Evolutionary conservation across 2,113 vertebrate genomes (phyloP).

Genomic region (Eretmochelys imbricata): DNA sequence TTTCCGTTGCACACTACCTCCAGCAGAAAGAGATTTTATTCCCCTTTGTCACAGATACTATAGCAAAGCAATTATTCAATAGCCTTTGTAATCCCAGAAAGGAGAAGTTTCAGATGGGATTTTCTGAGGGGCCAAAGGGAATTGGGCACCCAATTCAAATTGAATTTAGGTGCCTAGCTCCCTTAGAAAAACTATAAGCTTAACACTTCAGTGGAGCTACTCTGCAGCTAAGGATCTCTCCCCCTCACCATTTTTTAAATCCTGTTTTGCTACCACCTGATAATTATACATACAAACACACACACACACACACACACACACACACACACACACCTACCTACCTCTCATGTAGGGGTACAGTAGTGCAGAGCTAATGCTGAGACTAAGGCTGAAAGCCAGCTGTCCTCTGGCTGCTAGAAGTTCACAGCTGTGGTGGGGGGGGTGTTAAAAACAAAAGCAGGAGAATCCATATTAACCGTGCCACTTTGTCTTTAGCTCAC

Average conservation of each 20-base stretch:
- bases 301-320: no score
- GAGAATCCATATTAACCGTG: not conserved
- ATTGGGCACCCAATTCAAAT: not conserved
- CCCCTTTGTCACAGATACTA: not conserved
- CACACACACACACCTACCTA: no score
- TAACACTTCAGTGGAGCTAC: not conserved
- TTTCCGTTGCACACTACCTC: not conserved
- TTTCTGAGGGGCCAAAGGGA: not conserved
- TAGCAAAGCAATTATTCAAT: not conserved
- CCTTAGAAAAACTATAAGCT: not conserved
- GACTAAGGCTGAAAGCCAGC: not conserved
- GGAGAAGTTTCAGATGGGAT: not conserved
- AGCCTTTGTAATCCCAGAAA: not conserved
- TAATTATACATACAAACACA: not conserved
- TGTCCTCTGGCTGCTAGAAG: not conserved
- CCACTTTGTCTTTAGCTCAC: not conserved
- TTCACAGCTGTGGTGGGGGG: not conserved
- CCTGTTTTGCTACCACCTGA: rapidly evolving
- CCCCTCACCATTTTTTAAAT: not conserved
- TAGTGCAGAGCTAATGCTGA: not conserved
- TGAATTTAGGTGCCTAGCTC: not conserved
- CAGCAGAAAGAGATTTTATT: rapidly evolving
- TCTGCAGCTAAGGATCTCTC: not conserved
- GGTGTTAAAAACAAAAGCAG: not conserved
- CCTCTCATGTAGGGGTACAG: not conserved